Base-by-base conservation (phyloP, 2,113 vertebrate species). In the Vulpes vulpes region DNA sequence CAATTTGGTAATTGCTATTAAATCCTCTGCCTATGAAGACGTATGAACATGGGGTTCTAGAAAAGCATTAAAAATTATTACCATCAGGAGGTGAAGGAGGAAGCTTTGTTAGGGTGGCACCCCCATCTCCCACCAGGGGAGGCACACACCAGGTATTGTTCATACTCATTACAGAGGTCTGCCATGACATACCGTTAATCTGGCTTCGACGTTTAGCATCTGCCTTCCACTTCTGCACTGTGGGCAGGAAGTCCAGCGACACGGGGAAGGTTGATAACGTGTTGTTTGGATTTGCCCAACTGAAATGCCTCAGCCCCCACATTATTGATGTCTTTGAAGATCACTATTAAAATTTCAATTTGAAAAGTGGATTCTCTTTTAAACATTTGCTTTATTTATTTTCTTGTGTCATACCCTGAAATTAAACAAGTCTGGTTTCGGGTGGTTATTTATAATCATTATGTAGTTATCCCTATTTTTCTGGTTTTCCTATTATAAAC, bases 371-470 rank as follows among this genome's bases (percentile, higher is more conserved):
- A 38, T 89, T 81, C 84, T 25, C 35, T 89, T 91, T 91, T 73
- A 94, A 91, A 84, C 69, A 67, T 27, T 90, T 32, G 38, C 74
- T 81, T 84, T 64, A 4, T 89, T 95, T 89, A 30, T 79, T 91
- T 95, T 88, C 59, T 82, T 25, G 49, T 62, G 23, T 67, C 67
- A 9, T 25, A 71, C 35, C 51, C 80, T 78, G 65, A 92, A 94
- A 92, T 80, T n/a, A 86, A 92, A 62, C 14, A 8, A 51, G 74
- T 57, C 84, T 84, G 38, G 51, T 62, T 73, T 91, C 3, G 8
- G 22, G 25, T 65, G 27, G 65, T 81, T 82, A 92, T 90, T 96
- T 83, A 51, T 84, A n/a, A 74, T 67, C 76, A 32, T 43, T 19
- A 1, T 4, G 8, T 22, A 94, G 79, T 79, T 78, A n/a, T 95